phyloP scores from a whole-genome alignment of 2,888 invertebrate genomes.

The Glyphotaelius pellucidus region DNA sequence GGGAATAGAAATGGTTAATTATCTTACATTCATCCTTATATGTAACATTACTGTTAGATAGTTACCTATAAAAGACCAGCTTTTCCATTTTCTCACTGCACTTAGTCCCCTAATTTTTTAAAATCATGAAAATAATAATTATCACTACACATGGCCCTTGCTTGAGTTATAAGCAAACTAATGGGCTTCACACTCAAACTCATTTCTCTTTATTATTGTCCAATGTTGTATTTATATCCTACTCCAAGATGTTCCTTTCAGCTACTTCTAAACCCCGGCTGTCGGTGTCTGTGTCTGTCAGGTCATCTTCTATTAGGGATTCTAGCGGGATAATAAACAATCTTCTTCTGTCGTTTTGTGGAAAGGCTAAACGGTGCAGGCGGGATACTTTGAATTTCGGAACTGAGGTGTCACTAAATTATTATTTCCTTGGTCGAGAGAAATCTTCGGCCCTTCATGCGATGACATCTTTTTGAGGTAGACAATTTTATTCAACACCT shows the following conservation, averaged over 20 bases:
- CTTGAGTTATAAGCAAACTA: background rate
- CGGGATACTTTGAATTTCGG: background rate
- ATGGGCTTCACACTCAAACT: background rate
- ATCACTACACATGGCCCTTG: background rate
- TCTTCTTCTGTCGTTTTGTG: background rate
- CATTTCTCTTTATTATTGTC: background rate
- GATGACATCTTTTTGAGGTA: background rate
- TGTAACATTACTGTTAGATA: background rate
- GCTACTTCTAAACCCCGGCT: background rate
- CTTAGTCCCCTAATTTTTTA: background rate
- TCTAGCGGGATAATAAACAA: background rate
- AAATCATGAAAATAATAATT: background rate
- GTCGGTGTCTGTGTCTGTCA: background rate
- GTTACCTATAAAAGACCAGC: background rate
- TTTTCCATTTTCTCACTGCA: background rate
- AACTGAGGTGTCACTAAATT: background rate
- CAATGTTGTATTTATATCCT: background rate
- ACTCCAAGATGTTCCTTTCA: background rate
- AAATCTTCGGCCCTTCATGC: background rate
- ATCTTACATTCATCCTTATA: background rate
- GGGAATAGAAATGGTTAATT: background rate
- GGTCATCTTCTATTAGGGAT: background rate
- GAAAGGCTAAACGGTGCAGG: background rate
- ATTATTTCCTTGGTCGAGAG: background rate
- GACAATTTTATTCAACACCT: background rate